Conservation (phyloP, 2,888 invertebrate species). For the Meghimatium bilineatum region DNA sequence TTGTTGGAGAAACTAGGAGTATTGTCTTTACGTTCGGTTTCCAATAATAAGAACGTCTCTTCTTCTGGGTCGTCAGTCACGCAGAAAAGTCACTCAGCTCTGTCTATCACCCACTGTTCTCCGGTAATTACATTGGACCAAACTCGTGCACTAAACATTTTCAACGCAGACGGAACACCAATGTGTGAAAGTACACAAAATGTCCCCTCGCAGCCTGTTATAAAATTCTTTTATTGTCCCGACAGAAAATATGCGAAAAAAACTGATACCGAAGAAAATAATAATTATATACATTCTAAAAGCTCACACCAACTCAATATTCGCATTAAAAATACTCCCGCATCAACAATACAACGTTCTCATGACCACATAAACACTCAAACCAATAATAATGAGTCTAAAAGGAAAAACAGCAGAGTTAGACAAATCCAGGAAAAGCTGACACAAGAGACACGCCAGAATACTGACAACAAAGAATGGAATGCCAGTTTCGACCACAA, state of each 20-base stretch:
- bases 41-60: neutral
- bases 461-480: neutral
- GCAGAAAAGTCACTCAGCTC: neutral
- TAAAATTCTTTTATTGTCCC: neutral
- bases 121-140: neutral
- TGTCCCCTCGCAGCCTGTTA: neutral
- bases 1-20: neutral
- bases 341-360: neutral
- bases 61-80: neutral
- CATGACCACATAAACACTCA: neutral
- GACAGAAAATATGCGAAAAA: neutral
- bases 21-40: neutral
- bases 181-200: neutral
- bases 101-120: neutral
- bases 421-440: constrained; percentile 1
- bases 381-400: neutral
- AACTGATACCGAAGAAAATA: neutral
- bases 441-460: too few species aligned
- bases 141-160: neutral
- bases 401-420: neutral
- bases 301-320: neutral
- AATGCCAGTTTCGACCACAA: neutral
- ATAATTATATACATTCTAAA: neutral
- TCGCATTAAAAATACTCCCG: neutral
- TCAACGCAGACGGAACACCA: neutral